Base-by-base conservation (phyloP, 2,888 invertebrate genomes). In the Eilema sororculum region DNA sequence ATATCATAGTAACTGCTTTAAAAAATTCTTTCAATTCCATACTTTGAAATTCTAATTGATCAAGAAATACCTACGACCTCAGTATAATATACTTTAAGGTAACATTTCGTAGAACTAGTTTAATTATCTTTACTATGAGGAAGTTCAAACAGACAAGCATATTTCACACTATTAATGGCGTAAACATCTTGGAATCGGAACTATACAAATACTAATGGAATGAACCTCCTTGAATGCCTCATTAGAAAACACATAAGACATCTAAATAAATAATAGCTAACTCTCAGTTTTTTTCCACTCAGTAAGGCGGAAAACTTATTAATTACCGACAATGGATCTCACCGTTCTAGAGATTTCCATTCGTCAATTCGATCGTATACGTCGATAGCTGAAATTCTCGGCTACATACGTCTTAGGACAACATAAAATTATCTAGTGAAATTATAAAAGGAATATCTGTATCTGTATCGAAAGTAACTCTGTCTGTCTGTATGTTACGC, bases 101-200 rank as follows among this genome's bases (percentile, higher is more conserved):
- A 2, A 52, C 12, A 46, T 9, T 52, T 52, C 52, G 6, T 52
- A n/a, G 52, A 52, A 52, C 52, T 52, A 52, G 20, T 52, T n/a
- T 52, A n/a, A 52, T 20, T n/a, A n/a, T 1, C 52, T n/a, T 20
- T 20, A 20, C 20, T 52, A 52, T n/a, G 52, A 52, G 52, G 52
- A 52, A 52, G n/a, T 52, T 52, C 9, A 52, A 52, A 52, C 20
- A 52, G n/a, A 46, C 16, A 0, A 2, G n/a, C n/a, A 52, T 52
- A 52, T n/a, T 52, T 52, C 52, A 52, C 52, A 52, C 52, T n/a
- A n/a, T 52, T 52, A n/a, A 52, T n/a, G n/a, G 52, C n/a, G 52
- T 52, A n/a, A 52, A 52, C 52, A 52, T 9, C 52, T 1, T 52
- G n/a, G 52, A 46, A 52, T 52, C n/a, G 52, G 8, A 52, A 52